phyloP scores from a whole-genome alignment of 2,113 vertebrate genomes.

The Anhinga rufa region DNA sequence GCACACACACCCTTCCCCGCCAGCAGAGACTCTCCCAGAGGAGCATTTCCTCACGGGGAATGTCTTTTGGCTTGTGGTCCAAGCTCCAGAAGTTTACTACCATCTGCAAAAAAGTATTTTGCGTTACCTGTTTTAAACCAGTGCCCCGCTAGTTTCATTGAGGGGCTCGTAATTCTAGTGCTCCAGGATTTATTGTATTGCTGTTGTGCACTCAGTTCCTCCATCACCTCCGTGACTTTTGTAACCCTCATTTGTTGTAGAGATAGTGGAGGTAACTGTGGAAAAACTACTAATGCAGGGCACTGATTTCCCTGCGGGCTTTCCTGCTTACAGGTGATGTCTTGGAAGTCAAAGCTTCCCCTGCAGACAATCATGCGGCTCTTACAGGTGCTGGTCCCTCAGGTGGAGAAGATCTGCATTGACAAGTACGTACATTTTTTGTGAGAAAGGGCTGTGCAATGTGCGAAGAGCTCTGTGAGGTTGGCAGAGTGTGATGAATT shows the following conservation, averaged over 20 bases:
- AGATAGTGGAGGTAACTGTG: not conserved
- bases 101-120: not conserved
- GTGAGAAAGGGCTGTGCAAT: not conserved
- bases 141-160: not conserved
- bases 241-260: not conserved
- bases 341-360: constrained; percentile 96
- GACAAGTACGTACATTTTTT: constrained; percentile 83
- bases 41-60: not conserved
- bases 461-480: not conserved
- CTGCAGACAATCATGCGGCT: constrained; percentile 98
- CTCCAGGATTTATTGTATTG: not conserved
- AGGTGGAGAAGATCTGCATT: constrained; percentile 99
- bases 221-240: not conserved
- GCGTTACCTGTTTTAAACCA: not conserved
- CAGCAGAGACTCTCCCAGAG: not conserved
- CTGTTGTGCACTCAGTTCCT: not conserved
- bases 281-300: not conserved
- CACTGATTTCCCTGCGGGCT: not conserved
- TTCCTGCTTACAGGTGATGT: constrained; percentile 76
- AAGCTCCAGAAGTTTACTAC: not conserved
- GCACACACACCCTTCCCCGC: not conserved
- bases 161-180: not conserved
- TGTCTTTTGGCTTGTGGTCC: not conserved
- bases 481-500: not conserved
- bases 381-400: constrained; percentile 94